phyloP scores from a whole-genome alignment of 2,113 vertebrate species.

The Gobio gobio region DNA sequence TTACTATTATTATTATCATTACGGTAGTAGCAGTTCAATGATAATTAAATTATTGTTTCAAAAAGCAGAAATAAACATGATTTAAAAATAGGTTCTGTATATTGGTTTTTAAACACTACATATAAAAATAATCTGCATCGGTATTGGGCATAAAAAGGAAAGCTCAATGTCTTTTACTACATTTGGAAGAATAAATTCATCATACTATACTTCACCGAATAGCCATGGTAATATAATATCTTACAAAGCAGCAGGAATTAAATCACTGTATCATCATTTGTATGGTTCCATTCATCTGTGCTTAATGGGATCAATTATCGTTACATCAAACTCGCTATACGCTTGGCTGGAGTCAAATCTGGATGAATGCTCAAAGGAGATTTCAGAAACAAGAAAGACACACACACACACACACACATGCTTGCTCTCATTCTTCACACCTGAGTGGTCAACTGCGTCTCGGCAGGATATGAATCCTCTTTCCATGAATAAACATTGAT shows the following conservation, averaged over 20 bases:
- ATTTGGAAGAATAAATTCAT: background rate
- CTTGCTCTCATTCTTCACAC: slow-evolving; percentile 38
- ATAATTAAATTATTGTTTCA: too few species aligned
- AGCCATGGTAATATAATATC: background rate
- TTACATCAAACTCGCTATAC: slow-evolving; percentile 1
- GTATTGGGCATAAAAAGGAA: background rate
- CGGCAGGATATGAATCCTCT: slow-evolving; percentile 28
- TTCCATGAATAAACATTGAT: slow-evolving; percentile 41
- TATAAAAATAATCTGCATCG: background rate
- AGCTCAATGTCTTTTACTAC: background rate
- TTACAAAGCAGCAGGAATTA: background rate
- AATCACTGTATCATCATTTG: background rate
- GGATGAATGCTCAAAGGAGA: slow-evolving; percentile 25
- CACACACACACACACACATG: background rate
- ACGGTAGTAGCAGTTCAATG: too few species aligned
- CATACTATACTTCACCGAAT: background rate
- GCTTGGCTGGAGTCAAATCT: slow-evolving; percentile 15
- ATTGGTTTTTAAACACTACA: background rate
- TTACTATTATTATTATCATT: too few species aligned
- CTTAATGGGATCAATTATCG: slow-evolving; percentile 18
- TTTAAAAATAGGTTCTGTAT: too few species aligned
- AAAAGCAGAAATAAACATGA: too few species aligned
- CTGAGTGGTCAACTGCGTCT: slow-evolving; percentile 40
- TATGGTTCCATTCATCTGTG: background rate
- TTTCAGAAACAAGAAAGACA: background rate